Evolutionary conservation across 1,140 invertebrate genomes (phyloP).

Genomic region (Colletes latitarsis): DNA sequence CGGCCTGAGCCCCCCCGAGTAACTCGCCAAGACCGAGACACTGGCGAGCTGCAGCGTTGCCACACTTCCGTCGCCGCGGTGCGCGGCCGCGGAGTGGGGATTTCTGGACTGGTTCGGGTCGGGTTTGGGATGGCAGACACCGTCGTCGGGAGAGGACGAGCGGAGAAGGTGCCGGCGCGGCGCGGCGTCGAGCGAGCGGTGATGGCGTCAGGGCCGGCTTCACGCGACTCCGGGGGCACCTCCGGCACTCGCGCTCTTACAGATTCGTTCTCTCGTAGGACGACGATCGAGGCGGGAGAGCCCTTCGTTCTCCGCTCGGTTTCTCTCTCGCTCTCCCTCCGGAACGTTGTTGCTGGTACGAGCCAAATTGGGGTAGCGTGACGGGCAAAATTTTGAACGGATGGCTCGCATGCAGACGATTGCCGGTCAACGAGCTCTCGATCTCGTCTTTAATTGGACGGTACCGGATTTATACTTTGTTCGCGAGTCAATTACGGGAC

Average conservation of each 20-base stretch:
- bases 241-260: conserved; percentile 7
- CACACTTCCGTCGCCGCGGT: conserved; percentile 70
- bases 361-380: conserved; percentile 37
- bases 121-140: conserved; percentile 64
- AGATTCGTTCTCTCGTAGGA: neutral
- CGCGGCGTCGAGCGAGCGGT: conserved; percentile 49
- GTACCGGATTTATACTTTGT: conserved; percentile 44
- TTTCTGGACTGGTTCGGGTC: conserved; percentile 72
- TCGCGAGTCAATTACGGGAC: conserved; percentile 23
- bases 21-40: conserved; percentile 77
- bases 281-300: conserved; percentile 1
- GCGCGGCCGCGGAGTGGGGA: conserved; percentile 67
- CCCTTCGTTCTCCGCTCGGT: conserved; percentile 5
- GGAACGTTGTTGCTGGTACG: neutral
- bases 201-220: conserved; percentile 52
- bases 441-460: conserved; percentile 40
- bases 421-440: conserved; percentile 36
- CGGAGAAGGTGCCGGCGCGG: conserved; percentile 58
- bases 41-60: conserved; percentile 74
- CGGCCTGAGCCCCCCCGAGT: conserved; percentile 75
- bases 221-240: conserved; percentile 30
- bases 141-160: conserved; percentile 56
- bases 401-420: conserved; percentile 42
- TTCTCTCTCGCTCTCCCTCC: conserved; percentile 33
- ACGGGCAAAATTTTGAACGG: conserved; percentile 28